Evolutionary conservation across 2,797 vertebrate species (phyloP), one percentile per base, ranked within the genome.

Genomic region (Phrynocephalus vlangalii): DNA sequence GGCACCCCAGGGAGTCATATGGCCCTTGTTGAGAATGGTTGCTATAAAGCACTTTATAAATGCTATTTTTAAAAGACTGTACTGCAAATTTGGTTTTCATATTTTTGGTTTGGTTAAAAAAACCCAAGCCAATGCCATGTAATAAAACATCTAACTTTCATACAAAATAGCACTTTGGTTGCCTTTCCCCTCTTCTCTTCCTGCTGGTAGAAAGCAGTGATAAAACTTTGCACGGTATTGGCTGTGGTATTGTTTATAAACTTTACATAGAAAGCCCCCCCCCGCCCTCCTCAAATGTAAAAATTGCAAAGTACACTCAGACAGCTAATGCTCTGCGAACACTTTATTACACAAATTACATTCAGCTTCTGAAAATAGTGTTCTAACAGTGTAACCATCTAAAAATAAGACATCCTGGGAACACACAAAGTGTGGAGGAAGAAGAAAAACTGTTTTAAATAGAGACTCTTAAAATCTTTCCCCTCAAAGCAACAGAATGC

Each of bases 321-420:
- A 95, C 91, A 95, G 90, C 92, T 95, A 96, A 97, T 99, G 98
- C 98, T 99, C 98, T 98, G 98, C 97, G 97, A 97, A 98, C 98
- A 99, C 99, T 99, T 99, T 99, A 99, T 99, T 99, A 99, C 98
- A 99, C 98, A 99, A 99, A 99, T 98, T 98, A 98, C 98, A 98
- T 98, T 97, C 97, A 97, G 96, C 98, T 99, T 98, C 97, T 97
- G 97, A 99, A 99, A 99, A 99, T 99, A 99, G 98, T 99, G 97
- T 98, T 99, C 98, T 99, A 98, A 98, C 98, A 98, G 98, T 97
- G 97, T 98, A 98, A 98, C 97, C 95, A 98, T 98, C 97, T 98
- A 98, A 98, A 99, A 98, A 98, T 98, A 97, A 97, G 96, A 98
- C 96, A 98, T 97, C 96, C 97, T 96, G 95, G 93, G 95, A 97